Conservation (phyloP, 1,140 invertebrate genomes). For the Bombus vancouverensis region DNA sequence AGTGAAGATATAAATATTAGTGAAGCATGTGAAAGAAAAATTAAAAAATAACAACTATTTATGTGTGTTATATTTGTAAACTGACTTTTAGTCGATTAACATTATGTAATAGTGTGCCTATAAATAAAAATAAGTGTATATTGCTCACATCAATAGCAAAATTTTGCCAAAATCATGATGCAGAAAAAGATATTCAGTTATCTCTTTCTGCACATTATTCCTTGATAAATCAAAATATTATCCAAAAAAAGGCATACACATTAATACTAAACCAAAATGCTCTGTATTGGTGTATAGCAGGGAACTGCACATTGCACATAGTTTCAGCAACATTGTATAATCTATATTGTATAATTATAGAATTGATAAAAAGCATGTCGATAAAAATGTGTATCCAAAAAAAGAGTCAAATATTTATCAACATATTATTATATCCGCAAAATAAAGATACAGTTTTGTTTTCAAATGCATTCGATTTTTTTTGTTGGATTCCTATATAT, state of each 20-base stretch:
- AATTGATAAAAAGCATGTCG: constrained; percentile 13
- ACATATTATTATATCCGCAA: constrained; percentile 38
- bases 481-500: not conserved
- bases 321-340: not conserved
- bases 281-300: not conserved
- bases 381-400: constrained; percentile 22
- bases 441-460: constrained; percentile 51
- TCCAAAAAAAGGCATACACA: not conserved
- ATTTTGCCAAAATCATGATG: not conserved
- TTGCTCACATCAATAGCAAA: constrained; percentile 10
- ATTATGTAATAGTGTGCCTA: constrained; percentile 1
- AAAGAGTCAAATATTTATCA: constrained; percentile 40
- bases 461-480: not conserved
- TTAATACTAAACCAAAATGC: not conserved
- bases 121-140: constrained; percentile 4
- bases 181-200: no score
- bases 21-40: not conserved
- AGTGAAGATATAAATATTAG: not conserved
- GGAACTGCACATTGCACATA: constrained; percentile 3
- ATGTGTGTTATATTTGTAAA: not conserved
- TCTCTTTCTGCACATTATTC: not conserved
- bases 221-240: not conserved
- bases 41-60: not conserved
- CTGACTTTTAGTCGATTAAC: constrained; percentile 5
- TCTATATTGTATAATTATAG: constrained; percentile 12